Conservation (phyloP, 2,113 vertebrate species). For the Morone saxatilis region DNA sequence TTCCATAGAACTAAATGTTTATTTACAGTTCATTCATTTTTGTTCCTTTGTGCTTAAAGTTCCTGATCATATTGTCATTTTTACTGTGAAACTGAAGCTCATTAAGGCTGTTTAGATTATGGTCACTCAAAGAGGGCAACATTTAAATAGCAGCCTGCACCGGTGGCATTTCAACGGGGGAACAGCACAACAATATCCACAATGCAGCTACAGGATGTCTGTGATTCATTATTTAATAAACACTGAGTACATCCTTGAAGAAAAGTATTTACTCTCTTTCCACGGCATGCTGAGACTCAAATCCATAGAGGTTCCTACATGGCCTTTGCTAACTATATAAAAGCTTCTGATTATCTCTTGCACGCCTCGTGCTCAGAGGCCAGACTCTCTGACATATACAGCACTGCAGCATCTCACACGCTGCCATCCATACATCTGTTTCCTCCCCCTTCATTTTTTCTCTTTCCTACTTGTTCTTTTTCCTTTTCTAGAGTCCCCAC, state of each 20-base stretch:
- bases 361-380: slow-evolving; percentile 32
- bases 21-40: slow-evolving; percentile 1
- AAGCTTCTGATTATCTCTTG: slow-evolving; percentile 56
- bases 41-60: neutral
- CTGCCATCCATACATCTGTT: slow-evolving; percentile 41
- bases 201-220: slow-evolving; percentile 35
- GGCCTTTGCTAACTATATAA: slow-evolving; percentile 54
- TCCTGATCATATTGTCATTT: slow-evolving; percentile 31
- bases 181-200: slow-evolving; percentile 26
- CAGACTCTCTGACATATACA: slow-evolving; percentile 25
- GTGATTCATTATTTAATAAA: slow-evolving; percentile 71
- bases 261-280: slow-evolving; percentile 40
- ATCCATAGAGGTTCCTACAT: slow-evolving; percentile 41
- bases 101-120: slow-evolving; percentile 19
- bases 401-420: slow-evolving; percentile 14
- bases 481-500: slow-evolving; percentile 44
- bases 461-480: slow-evolving; percentile 29
- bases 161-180: slow-evolving; percentile 42
- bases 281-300: slow-evolving; percentile 38
- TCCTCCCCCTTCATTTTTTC: slow-evolving; percentile 35
- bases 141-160: slow-evolving; percentile 21
- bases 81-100: slow-evolving; percentile 27
- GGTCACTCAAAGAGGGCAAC: slow-evolving; percentile 5
- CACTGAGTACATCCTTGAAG: slow-evolving; percentile 46
- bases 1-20: neutral